Conservation (phyloP, 1,140 invertebrate species). For the Drosophila trapezifrons region DNA sequence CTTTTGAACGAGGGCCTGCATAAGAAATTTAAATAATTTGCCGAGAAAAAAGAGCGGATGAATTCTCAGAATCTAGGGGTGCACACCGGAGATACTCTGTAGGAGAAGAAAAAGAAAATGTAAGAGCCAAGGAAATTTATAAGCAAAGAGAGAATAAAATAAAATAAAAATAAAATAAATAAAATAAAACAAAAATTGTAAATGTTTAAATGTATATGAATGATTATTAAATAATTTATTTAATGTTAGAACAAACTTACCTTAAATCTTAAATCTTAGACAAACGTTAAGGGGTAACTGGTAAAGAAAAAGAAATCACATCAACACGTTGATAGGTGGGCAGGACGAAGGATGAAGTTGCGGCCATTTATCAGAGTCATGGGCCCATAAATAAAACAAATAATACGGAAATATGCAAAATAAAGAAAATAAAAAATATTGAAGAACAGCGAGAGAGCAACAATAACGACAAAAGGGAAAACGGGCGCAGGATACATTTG, state of each 20-base stretch:
- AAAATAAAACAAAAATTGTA: no score
- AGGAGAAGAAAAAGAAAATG: not conserved
- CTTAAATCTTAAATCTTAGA: no score
- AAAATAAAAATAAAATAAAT: no score
- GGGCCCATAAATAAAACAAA: constrained; percentile 80
- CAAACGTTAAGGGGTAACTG: constrained; percentile 25
- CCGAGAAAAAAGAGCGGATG: constrained; percentile 25
- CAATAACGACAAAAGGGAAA: constrained; percentile 47
- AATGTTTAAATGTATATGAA: no score
- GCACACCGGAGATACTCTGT: constrained; percentile 5
- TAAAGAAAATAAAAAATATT: constrained; percentile 63
- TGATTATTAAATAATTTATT: no score
- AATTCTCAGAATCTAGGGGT: not conserved
- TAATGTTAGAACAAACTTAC: no score
- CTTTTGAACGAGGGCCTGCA: constrained; percentile 49
- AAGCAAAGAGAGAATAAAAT: not conserved
- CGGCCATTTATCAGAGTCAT: constrained; percentile 75
- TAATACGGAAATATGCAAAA: constrained; percentile 80
- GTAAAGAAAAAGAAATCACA: constrained; percentile 60
- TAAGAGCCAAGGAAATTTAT: not conserved
- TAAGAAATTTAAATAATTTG: constrained; percentile 72
- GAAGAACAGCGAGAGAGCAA: constrained; percentile 2
- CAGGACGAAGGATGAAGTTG: constrained; percentile 43
- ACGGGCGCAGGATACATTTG: constrained; percentile 62
- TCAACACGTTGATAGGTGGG: constrained; percentile 74